These are phyloP conservation scores for Reticulitermes lucifugus DNA, from an alignment of 2,888 invertebrate species.

Conservation along the genomic window DNA sequence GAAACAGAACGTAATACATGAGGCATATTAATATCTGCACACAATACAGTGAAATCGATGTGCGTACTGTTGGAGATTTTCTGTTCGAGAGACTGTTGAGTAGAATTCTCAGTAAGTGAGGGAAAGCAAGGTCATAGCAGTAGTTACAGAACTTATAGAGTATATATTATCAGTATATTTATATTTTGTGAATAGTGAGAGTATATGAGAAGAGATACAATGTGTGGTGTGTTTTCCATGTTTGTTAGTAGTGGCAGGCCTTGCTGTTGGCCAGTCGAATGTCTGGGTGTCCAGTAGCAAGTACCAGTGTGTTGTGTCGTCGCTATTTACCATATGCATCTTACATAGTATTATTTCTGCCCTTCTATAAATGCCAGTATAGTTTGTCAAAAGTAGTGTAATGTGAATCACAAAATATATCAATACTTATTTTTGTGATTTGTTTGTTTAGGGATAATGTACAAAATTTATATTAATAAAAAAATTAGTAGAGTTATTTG, in stretches of 20 bases:
- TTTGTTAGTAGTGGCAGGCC: conserved; percentile 1
- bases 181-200: conserved; percentile 49
- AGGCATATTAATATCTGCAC: conserved; percentile 27
- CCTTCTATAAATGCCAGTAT: conserved; percentile 54
- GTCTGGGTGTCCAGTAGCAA: conserved; percentile 39
- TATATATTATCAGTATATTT: conserved; percentile 57
- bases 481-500: conserved; percentile 62
- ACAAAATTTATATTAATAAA: conserved; percentile 66
- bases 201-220: conserved; percentile 14
- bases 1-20: not conserved
- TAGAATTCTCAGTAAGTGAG: conserved; percentile 49
- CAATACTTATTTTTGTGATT: conserved; percentile 66
- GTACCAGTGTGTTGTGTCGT: conserved; percentile 49
- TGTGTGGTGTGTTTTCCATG: conserved; percentile 2
- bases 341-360: conserved; percentile 42
- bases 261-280: not conserved
- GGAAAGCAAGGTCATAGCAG: conserved; percentile 37
- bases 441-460: conserved; percentile 66
- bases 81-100: conserved; percentile 42
- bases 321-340: conserved; percentile 44
- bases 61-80: conserved; percentile 49
- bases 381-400: conserved; percentile 55
- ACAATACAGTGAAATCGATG: conserved; percentile 47
- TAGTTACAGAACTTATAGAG: conserved; percentile 13
- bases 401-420: conserved; percentile 58